A percentile compares a stretch with the other conserved stretches of the same genome.
phyloP scores from a whole-genome alignment of 2,888 invertebrate genomes.

The Ophioninae sp. region DNA sequence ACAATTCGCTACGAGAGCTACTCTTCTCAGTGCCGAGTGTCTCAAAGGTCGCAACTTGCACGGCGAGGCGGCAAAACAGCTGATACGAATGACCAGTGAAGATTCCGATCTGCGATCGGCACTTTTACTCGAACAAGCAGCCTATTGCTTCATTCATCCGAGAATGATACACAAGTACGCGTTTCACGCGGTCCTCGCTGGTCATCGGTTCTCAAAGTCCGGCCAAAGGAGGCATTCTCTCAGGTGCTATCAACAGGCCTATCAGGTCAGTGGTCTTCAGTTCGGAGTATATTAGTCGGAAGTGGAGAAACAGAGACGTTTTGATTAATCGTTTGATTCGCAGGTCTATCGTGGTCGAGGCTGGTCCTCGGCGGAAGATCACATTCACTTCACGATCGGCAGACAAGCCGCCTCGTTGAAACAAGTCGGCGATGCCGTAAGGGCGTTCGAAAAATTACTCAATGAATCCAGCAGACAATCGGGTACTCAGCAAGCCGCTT shows the following conservation, averaged over 20 bases:
- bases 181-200: conserved; percentile 97
- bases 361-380: conserved; percentile 97
- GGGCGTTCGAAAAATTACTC: conserved; percentile 90
- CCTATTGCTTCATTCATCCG: conserved; percentile 92
- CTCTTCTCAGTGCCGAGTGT: conserved; percentile 93
- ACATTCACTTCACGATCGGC: conserved; percentile 96
- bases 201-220: conserved; percentile 96
- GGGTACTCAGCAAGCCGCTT: conserved; percentile 88
- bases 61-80: conserved; percentile 96
- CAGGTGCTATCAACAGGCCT: conserved; percentile 95
- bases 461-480: conserved; percentile 87
- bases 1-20: conserved; percentile 95
- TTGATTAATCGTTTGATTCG: background rate
- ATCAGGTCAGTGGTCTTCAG: conserved; percentile 84
- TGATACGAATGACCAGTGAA: conserved; percentile 97
- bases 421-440: conserved; percentile 86
- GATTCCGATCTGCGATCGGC: conserved; percentile 98
- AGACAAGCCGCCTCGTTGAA: conserved; percentile 93
- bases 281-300: background rate
- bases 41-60: conserved; percentile 89
- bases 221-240: conserved; percentile 96
- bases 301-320: background rate
- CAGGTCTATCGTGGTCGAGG: conserved; percentile 89
- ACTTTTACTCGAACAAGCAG: conserved; percentile 95
- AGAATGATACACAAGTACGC: conserved; percentile 95